phyloP scores from a whole-genome alignment of 2,888 invertebrate species.

The Mesoligia furuncula region DNA sequence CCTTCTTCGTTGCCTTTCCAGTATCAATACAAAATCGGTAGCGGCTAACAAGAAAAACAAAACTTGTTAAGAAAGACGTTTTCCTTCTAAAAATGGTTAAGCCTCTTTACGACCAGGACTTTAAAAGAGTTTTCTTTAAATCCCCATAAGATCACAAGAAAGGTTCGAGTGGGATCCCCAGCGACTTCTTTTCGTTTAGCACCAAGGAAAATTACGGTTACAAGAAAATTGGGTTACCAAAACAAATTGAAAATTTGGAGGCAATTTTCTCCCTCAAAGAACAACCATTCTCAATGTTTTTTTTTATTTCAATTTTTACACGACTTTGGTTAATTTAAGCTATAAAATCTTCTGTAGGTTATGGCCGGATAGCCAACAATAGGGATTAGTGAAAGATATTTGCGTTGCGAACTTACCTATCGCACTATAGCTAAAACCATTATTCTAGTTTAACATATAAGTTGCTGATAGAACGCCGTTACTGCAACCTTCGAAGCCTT shows the following conservation, averaged over 20 bases:
- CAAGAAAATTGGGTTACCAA: constrained; percentile 85
- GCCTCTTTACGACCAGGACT: constrained; percentile 54
- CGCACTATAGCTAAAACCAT: neutral
- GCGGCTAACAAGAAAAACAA: constrained; percentile 46
- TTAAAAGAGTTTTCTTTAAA: constrained; percentile 64
- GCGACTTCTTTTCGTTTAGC: constrained; percentile 81
- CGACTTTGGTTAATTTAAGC: constrained; percentile 54
- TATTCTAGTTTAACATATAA: neutral
- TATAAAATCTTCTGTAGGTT: constrained; percentile 40
- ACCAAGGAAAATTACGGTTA: constrained; percentile 82
- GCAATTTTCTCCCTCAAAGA: constrained; percentile 86
- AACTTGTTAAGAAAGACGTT: constrained; percentile 51
- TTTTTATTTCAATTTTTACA: constrained; percentile 60
- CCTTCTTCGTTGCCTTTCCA: neutral
- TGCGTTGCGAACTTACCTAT: neutral
- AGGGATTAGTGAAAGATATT: neutral
- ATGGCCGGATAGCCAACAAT: constrained; percentile 3
- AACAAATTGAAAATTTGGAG: constrained; percentile 87
- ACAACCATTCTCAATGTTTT: constrained; percentile 74
- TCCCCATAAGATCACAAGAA: constrained; percentile 70
- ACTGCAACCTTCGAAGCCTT: constrained; percentile 15
- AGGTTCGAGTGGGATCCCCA: constrained; percentile 73
- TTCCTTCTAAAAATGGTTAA: constrained; percentile 50
- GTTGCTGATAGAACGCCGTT: constrained; percentile 8
- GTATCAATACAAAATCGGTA: constrained; percentile 23